Evolutionary conservation across 2,797 vertebrate genomes (phyloP).

Genomic region (Notamacropus eugenii): DNA sequence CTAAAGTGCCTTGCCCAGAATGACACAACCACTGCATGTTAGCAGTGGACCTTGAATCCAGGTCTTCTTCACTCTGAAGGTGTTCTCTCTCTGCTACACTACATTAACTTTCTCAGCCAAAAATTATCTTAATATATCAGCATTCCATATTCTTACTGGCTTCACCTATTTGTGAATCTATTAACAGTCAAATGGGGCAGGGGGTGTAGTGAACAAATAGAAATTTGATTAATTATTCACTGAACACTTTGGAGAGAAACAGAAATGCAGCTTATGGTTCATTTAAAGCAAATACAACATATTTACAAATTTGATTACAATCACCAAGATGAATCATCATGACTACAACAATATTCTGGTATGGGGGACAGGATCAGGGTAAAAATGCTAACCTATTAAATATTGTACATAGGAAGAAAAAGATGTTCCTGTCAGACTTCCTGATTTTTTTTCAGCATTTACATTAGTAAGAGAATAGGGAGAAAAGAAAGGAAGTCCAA

Average conservation of each 20-base stretch:
- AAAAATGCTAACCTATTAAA: neutral
- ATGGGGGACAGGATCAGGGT: neutral
- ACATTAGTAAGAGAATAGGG: constrained; percentile 29
- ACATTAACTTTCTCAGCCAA: constrained; percentile 27
- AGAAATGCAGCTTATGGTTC: constrained; percentile 32
- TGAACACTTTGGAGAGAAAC: constrained; percentile 19
- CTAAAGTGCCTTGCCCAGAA: neutral
- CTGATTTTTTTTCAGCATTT: constrained; percentile 2
- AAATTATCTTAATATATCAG: neutral
- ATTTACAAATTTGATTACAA: constrained; percentile 27
- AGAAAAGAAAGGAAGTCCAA: constrained; percentile 41
- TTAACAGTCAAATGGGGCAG: constrained; percentile 9
- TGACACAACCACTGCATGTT: neutral
- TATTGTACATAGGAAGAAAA: neutral
- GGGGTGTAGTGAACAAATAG: constrained; percentile 20
- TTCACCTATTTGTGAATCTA: constrained; percentile 51
- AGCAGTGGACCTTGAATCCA: neutral
- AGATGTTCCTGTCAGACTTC: neutral
- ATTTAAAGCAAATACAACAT: constrained; percentile 39
- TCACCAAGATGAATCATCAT: constrained; percentile 29
- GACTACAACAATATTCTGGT: neutral
- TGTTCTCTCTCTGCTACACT: neutral
- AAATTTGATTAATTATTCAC: constrained; percentile 15
- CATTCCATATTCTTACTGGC: constrained; percentile 8
- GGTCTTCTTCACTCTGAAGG: neutral